Evolutionary conservation across 2,888 invertebrate species (phyloP).

Genomic region (Xestia ashworthii): DNA sequence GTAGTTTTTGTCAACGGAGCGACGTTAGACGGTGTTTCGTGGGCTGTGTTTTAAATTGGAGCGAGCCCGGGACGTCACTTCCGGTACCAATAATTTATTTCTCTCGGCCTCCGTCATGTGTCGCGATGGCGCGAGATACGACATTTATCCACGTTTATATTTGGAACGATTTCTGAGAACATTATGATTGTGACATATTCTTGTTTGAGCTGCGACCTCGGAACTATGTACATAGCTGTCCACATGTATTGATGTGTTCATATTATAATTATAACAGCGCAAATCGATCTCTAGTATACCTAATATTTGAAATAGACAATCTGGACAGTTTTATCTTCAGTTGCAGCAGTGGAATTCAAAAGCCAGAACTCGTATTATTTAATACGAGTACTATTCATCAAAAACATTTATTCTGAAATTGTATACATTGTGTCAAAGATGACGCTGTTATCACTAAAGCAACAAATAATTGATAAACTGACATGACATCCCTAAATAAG

Average conservation of each 20-base stretch:
- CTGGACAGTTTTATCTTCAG: constrained; percentile 11
- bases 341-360: neutral
- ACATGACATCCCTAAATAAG: constrained; percentile 50
- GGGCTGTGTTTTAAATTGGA: constrained; percentile 87
- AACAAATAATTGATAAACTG: constrained; percentile 57
- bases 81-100: constrained; percentile 90
- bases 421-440: constrained; percentile 30
- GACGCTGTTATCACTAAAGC: constrained; percentile 46
- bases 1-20: constrained; percentile 67
- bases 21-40: constrained; percentile 72
- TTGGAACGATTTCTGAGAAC: constrained; percentile 85
- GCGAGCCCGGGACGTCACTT: constrained; percentile 88
- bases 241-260: constrained; percentile 56
- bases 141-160: constrained; percentile 87
- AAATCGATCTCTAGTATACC: constrained; percentile 15
- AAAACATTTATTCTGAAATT: constrained; percentile 5
- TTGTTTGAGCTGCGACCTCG: constrained; percentile 70
- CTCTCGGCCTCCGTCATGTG: constrained; percentile 87
- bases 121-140: constrained; percentile 87
- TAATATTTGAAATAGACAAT: constrained; percentile 26
- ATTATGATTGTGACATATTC: constrained; percentile 83
- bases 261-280: constrained; percentile 37
- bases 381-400: neutral
- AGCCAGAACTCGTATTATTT: neutral
- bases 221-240: constrained; percentile 47